Evolutionary conservation across 2,888 invertebrate species (phyloP), one percentile per base, ranked within the genome.

Genomic region (Calliopum simillimum): DNA sequence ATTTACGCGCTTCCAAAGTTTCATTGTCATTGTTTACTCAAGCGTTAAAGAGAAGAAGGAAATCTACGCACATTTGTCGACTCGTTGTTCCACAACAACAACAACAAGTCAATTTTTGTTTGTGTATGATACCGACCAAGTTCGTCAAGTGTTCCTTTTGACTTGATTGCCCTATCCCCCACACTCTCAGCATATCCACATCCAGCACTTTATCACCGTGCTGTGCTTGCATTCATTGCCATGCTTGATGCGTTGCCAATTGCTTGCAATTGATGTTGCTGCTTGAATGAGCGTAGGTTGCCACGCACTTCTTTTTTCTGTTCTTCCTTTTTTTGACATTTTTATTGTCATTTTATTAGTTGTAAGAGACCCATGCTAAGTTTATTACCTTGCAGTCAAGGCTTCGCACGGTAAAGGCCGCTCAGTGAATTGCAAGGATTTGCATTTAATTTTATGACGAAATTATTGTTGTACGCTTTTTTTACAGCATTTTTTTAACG

Each of bases 21-120:
- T 47, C 16, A 4, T 12, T 44, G 59, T 21, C 12, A 53, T 58
- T 81, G 80, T 74, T 74, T 73, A 79, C 74, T 78, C 79, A 78
- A 78, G 82, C 82, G 81, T 80, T 74, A 82, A 81, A 73, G 33
- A 8, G 8, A n/a, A n/a, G n/a, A n/a, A n/a, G n/a, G n/a, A 73
- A 75, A 72, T 74, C 73, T 73, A 71, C 61, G 71, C 75, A 73
- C 70, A 73, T 51, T 51, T 16, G 41, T 14, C 11, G 21, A 21
- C 46, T 14, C 21, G 21, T 53, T 53, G 21, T 19, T 23, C n/a
- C n/a, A n/a, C n/a, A n/a, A n/a, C n/a, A n/a, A n/a, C n/a, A 49
- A 53, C 56, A 1, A 23, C 12, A 8, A 19, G 8, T 12, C 58
- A n/a, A 16, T 5, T 41, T 12, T 13, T 33, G 33, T 5, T 21